Conservation (phyloP, 1,140 invertebrate genomes). For the Reticulitermes speratus region DNA sequence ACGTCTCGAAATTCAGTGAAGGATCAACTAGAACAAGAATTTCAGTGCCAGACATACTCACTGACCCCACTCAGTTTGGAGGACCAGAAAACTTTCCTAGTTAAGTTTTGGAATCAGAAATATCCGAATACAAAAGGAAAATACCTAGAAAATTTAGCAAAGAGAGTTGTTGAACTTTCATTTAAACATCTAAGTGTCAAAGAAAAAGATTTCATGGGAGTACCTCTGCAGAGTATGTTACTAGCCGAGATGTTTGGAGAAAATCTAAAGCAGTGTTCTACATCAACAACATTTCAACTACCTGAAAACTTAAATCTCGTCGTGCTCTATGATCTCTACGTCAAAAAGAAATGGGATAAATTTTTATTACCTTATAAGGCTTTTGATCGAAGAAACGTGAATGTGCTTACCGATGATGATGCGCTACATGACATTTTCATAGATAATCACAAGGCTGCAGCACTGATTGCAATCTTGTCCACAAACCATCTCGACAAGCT, state of each 20-base stretch:
- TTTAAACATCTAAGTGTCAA: slow-evolving; percentile 11
- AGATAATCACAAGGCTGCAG: slow-evolving; percentile 13
- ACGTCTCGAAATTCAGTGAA: slow-evolving; percentile 19
- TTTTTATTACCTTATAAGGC: slow-evolving; percentile 25
- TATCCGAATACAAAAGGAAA: not conserved
- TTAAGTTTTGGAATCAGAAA: slow-evolving; percentile 24
- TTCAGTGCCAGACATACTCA: not conserved
- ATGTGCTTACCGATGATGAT: not conserved
- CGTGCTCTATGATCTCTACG: slow-evolving; percentile 24
- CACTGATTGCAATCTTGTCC: slow-evolving; percentile 22
- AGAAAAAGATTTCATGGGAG: slow-evolving; percentile 29
- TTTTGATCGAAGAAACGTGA: not conserved
- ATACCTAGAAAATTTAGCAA: not conserved
- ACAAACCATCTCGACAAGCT: not conserved
- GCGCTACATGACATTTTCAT: slow-evolving; percentile 22
- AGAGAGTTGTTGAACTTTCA: not conserved
- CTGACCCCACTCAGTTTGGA: slow-evolving; percentile 14
- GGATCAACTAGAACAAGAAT: slow-evolving; percentile 20
- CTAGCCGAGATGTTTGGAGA: not conserved
- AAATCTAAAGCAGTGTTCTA: not conserved
- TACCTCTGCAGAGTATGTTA: slow-evolving; percentile 23
- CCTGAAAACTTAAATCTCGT: not conserved
- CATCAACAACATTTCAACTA: slow-evolving; percentile 1
- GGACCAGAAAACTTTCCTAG: slow-evolving; percentile 25
- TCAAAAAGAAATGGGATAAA: slow-evolving; percentile 27